phyloP scores from a whole-genome alignment of 2,888 invertebrate species.

The Boloria euphrosyne region DNA sequence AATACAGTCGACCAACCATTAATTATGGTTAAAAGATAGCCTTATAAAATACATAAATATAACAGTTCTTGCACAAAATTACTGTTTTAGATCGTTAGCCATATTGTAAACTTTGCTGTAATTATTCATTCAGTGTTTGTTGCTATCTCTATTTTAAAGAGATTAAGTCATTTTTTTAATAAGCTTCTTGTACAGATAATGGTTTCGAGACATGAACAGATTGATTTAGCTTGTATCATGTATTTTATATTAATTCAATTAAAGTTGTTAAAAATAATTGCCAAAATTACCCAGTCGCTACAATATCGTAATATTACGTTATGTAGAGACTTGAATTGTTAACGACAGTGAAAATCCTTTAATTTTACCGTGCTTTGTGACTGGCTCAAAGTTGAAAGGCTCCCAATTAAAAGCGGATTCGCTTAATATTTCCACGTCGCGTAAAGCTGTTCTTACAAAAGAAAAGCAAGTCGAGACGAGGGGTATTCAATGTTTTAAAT shows the following conservation, averaged over 20 bases:
- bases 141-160: too few relatives aligned
- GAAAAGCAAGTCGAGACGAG: constrained; percentile 4
- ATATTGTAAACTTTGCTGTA: too few relatives aligned
- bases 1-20: too few relatives aligned
- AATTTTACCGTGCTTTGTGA: constrained; percentile 15
- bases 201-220: too few relatives aligned
- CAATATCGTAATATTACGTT: constrained; percentile 1
- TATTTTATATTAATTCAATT: background rate
- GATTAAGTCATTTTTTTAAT: too few relatives aligned
- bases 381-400: constrained; percentile 21
- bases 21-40: too few relatives aligned
- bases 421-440: constrained; percentile 31
- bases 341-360: constrained; percentile 8
- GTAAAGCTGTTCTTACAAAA: constrained; percentile 22
- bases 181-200: too few relatives aligned
- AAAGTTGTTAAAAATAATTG: background rate
- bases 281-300: constrained; percentile 1
- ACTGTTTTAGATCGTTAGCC: too few relatives aligned
- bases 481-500: constrained; percentile 1
- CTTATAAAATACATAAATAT: too few relatives aligned
- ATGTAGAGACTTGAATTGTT: constrained; percentile 2
- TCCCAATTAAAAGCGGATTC: constrained; percentile 30
- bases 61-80: too few relatives aligned
- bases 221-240: too few relatives aligned
- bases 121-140: too few relatives aligned